Base-by-base conservation (phyloP, 2,113 vertebrate species). In the Oncorhynchus kisutch region DNA sequence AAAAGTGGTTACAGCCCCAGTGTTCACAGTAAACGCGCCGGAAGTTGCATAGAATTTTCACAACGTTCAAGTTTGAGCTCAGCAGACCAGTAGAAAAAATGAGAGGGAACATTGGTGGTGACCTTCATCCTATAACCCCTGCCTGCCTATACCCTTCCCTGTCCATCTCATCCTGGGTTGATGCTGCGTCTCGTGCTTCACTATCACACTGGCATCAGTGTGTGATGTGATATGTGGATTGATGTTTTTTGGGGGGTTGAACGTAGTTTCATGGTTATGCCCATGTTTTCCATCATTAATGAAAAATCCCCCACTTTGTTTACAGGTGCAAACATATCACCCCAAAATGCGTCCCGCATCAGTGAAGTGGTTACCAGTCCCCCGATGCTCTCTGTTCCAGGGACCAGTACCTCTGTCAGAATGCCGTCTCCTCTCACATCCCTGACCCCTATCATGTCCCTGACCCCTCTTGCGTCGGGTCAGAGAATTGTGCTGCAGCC, bases 401-500 rank as follows among this genome's bases (percentile, higher is more conserved):
- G 94, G 45, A 77, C 91, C 90, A 84, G 34, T 0, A 24, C 25
- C 3, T 48, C 29, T 2, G 1, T 22, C 34, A 54, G 66, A 14
- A 85, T 72, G 39, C 91, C 66, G 80, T 81, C 20, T 86, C 91
- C 0, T 39, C 39, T 39, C 39, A 39, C 39, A 39, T 83, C 0
- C 76, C 88, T 79, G 71, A 71, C 51, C 4, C 79, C 0, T 86
- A 48, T 86, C 68, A 11, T 87, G 86, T 54, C 85, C 68, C 88
- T 80, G 72, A 71, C 51, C 4, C 78, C 0, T 86, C 54, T 85
- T 67, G 6, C 88, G 20, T 81, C 84, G 6, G 89, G 91, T 24
- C 95, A 96, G 81, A 95, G 82, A 82, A 91, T 97, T 92, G 20
- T 98, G 16, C 92, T 98, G 72, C 94, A 97, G 80, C 94, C 95